These are phyloP conservation scores for Polypedilum vanderplanki DNA, from an alignment of 1,140 invertebrate species.

Conservation along the genomic window DNA sequence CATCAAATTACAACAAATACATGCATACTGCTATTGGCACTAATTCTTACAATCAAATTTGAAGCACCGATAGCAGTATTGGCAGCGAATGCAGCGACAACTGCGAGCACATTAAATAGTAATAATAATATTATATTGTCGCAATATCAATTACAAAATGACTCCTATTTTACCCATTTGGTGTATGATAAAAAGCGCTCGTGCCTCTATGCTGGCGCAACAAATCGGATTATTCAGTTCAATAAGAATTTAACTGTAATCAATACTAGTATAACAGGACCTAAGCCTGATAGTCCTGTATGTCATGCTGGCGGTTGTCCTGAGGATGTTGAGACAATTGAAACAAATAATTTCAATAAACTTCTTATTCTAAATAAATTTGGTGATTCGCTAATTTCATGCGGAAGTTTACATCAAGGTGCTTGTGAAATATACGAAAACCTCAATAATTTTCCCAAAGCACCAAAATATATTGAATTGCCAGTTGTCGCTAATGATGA, in stretches of 20 bases:
- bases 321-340: conserved; percentile 55
- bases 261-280: conserved; percentile 60
- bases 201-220: conserved; percentile 68
- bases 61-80: neutral
- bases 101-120: neutral
- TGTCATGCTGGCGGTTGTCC: conserved; percentile 80
- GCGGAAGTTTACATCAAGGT: conserved; percentile 80
- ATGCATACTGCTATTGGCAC: neutral
- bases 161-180: conserved; percentile 49
- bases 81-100: neutral
- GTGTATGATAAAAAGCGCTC: conserved; percentile 50
- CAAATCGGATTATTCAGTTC: conserved; percentile 78
- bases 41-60: conserved; percentile 2
- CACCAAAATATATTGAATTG: conserved; percentile 64
- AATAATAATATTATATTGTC: conserved; percentile 21
- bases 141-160: conserved; percentile 36
- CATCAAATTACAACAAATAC: conserved; percentile 1
- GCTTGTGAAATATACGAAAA: conserved; percentile 76
- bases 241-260: conserved; percentile 64
- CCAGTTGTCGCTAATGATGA: conserved; percentile 89
- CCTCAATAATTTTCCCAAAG: conserved; percentile 66
- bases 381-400: conserved; percentile 72
- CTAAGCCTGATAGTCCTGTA: conserved; percentile 74
- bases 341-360: conserved; percentile 86
- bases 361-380: conserved; percentile 80